These are phyloP conservation scores for Grammomys dolichurus DNA, from an alignment of 2,113 vertebrate species.

Conservation along the genomic window DNA sequence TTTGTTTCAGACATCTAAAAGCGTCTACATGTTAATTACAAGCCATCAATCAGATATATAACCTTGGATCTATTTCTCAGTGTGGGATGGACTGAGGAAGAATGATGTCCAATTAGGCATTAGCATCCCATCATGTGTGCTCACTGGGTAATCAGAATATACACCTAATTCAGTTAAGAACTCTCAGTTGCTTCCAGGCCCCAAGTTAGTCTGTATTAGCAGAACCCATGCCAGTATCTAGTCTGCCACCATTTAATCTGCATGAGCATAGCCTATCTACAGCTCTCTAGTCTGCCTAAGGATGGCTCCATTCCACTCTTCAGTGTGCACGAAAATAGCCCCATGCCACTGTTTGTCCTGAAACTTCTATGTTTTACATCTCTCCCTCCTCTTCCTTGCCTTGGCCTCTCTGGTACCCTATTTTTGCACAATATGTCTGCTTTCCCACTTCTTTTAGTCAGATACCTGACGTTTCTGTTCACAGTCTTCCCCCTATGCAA, in stretches of 20 bases:
- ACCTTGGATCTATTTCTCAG: slow-evolving; percentile 39
- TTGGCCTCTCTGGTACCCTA: background rate
- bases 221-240: background rate
- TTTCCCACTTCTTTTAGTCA: background rate
- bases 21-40: slow-evolving; percentile 69
- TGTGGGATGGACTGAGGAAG: background rate
- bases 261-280: background rate
- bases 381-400: background rate
- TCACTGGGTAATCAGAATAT: background rate
- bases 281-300: background rate
- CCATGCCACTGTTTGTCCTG: background rate
- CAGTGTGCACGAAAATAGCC: background rate
- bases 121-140: background rate
- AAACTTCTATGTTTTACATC: background rate
- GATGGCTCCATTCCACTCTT: background rate
- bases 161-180: background rate
- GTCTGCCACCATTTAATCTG: background rate
- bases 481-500: background rate
- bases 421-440: background rate
- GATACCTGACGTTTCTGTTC: background rate
- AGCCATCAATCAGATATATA: slow-evolving; percentile 64
- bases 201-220: background rate
- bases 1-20: slow-evolving; percentile 75
- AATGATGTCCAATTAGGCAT: background rate
- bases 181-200: background rate